These are phyloP conservation scores for Vimba vimba DNA, from an alignment of 2,113 vertebrate species.

Conservation along the genomic window DNA sequence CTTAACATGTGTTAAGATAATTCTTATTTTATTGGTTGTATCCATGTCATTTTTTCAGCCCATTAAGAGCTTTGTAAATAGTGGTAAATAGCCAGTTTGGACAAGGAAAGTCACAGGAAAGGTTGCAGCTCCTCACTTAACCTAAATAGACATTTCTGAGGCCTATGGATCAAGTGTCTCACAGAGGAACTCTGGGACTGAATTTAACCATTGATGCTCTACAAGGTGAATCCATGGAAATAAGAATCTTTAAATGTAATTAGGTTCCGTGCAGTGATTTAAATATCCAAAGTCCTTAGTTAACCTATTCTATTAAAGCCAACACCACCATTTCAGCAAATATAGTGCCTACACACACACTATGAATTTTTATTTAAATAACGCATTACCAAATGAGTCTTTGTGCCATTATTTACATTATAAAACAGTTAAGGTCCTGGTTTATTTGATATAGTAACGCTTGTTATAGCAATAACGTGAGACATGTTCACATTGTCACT, in stretches of 20 bases:
- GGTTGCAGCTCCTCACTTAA: neutral
- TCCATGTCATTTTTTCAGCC: neutral
- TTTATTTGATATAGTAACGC: neutral
- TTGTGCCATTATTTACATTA: neutral
- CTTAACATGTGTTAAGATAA: neutral
- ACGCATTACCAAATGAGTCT: neutral
- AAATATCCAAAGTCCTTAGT: conserved; percentile 59
- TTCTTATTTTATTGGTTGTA: neutral
- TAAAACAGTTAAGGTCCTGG: neutral
- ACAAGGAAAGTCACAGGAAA: neutral
- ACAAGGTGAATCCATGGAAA: neutral
- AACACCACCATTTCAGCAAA: conserved; percentile 37
- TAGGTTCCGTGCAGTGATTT: conserved; percentile 42
- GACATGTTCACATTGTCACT: neutral
- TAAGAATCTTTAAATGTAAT: neutral
- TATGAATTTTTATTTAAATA: neutral
- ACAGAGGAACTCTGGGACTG: neutral
- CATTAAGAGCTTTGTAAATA: neutral
- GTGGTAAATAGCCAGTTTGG: neutral
- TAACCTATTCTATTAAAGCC: conserved; percentile 72
- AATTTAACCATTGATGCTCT: neutral
- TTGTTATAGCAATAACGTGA: neutral
- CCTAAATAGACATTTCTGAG: neutral
- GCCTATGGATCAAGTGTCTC: neutral
- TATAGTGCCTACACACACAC: neutral